Conservation (phyloP, 2,797 vertebrate genomes). For the Peromyscus melanophrys region DNA sequence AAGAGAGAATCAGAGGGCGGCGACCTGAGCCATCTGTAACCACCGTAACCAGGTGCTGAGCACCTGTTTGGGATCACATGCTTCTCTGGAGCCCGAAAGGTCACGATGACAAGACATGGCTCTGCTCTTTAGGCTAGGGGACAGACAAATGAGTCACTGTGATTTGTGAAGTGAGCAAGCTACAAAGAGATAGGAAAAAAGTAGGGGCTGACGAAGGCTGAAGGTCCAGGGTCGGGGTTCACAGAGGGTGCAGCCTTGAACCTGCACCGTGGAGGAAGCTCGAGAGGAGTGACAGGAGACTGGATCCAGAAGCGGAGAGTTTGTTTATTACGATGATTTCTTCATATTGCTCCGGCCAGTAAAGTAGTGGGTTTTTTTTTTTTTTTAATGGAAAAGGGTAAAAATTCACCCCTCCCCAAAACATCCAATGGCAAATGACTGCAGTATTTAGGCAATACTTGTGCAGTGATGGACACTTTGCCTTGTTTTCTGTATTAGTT, state of each 20-base stretch:
- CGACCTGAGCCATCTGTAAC: background rate
- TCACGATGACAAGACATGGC: background rate
- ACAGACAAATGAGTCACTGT: background rate
- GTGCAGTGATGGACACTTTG: background rate
- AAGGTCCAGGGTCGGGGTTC: background rate
- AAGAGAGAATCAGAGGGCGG: background rate
- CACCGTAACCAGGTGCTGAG: background rate
- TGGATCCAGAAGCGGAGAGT: background rate
- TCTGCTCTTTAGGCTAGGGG: background rate
- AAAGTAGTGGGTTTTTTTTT: background rate
- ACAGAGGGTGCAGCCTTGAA: background rate
- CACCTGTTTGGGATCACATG: background rate
- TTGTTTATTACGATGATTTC: background rate
- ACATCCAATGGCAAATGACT: background rate
- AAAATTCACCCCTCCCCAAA: background rate
- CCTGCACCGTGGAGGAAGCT: background rate
- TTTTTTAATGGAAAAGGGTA: background rate
- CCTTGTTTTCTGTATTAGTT: background rate
- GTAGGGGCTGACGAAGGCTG: background rate
- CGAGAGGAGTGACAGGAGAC: background rate
- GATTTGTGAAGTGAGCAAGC: background rate
- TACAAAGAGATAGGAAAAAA: background rate
- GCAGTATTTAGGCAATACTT: background rate
- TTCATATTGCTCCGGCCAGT: background rate
- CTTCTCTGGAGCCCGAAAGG: background rate